Evolutionary conservation across 2,888 invertebrate genomes (phyloP).

Genomic region (Acronicta psi): DNA sequence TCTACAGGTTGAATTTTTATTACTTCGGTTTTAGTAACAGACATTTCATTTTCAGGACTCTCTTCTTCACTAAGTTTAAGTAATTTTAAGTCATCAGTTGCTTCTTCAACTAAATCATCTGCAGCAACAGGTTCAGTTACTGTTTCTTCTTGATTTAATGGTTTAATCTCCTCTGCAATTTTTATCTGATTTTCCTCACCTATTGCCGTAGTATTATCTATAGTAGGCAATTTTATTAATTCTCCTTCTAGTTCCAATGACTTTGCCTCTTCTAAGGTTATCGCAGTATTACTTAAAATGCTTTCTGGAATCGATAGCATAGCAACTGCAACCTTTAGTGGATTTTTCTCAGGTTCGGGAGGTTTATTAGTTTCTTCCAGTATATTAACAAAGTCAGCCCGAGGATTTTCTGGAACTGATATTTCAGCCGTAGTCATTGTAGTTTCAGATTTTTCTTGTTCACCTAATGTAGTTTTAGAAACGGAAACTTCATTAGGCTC

Average conservation of each 20-base stretch:
- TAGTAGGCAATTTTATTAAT: not conserved
- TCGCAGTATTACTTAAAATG: not conserved
- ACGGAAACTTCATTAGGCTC: not conserved
- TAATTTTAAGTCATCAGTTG: not conserved
- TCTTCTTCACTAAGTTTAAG: not conserved
- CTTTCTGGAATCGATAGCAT: constrained; percentile 2
- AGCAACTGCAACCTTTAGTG: too few species aligned
- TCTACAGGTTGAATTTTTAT: not conserved
- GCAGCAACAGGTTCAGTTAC: not conserved
- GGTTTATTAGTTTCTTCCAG: not conserved
- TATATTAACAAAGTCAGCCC: not conserved
- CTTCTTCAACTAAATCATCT: not conserved
- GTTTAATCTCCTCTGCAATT: not conserved
- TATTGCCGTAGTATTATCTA: not conserved
- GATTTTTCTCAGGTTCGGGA: not conserved
- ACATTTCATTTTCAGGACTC: not conserved
- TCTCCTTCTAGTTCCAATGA: not conserved
- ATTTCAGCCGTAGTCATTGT: not conserved
- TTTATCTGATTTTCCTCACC: not conserved
- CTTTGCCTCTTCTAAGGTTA: not conserved
- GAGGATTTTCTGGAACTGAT: not conserved
- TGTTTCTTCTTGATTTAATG: not conserved
- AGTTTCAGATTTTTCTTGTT: not conserved
- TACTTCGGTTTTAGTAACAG: not conserved
- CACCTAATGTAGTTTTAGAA: not conserved